A percentile compares a stretch with the other conserved stretches of the same genome.
phyloP scores from a whole-genome alignment of 1,140 invertebrate species.

The Dendroctonus ponderosae region DNA sequence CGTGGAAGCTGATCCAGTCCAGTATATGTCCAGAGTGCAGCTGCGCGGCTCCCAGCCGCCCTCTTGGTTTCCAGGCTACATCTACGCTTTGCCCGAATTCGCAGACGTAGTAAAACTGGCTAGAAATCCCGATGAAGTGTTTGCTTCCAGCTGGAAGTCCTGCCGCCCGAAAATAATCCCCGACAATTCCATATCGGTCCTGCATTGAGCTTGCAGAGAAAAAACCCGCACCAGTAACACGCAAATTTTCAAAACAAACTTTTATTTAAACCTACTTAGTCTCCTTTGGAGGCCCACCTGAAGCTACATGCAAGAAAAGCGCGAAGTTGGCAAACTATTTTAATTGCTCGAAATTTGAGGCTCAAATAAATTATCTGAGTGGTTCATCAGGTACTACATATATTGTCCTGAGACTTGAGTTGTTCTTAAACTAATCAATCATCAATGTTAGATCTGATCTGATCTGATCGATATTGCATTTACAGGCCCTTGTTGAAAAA shows the following conservation, averaged over 20 bases:
- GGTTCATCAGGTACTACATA: too few species aligned
- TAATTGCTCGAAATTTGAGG: too few species aligned
- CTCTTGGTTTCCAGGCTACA: slow-evolving; percentile 46
- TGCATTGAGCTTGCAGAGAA: slow-evolving; percentile 4
- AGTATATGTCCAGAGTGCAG: slow-evolving; percentile 44
- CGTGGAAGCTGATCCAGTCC: slow-evolving; percentile 37
- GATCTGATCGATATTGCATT: neutral
- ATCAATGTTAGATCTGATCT: too few species aligned
- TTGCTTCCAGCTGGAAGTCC: slow-evolving; percentile 44
- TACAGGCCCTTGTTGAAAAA: slow-evolving; percentile 43
- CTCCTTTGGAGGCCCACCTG: too few species aligned
- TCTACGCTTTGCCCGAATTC: slow-evolving; percentile 42
- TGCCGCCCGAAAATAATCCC: slow-evolving; percentile 45
- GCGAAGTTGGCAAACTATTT: too few species aligned
- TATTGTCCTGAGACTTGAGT: too few species aligned
- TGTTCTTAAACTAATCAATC: too few species aligned
- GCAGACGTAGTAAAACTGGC: slow-evolving; percentile 40
- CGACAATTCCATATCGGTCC: slow-evolving; percentile 40
- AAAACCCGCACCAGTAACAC: too few species aligned
- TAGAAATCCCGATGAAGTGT: slow-evolving; percentile 42
- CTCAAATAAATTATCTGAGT: too few species aligned
- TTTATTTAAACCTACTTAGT: too few species aligned
- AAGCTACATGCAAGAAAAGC: too few species aligned
- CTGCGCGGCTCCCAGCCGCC: slow-evolving; percentile 44
- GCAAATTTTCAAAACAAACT: too few species aligned